Base-by-base conservation (phyloP, 2,113 vertebrate species). In the Hippolais icterina region DNA sequence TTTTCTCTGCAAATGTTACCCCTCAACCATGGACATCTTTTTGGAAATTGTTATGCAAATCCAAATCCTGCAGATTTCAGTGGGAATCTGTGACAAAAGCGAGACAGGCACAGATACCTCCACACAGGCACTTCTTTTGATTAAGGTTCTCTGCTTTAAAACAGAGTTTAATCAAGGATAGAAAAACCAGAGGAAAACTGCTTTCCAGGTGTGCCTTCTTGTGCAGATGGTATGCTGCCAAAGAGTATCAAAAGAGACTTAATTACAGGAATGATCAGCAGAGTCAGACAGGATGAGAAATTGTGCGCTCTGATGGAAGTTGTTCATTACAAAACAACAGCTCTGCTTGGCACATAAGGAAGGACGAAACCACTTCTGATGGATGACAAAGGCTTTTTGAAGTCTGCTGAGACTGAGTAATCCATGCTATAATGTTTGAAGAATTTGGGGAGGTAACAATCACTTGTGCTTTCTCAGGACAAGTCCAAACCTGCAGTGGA, bases 131-230 rank as follows among this genome's bases (percentile, higher is more conserved):
- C 41, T 94, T 93, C 87, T 86, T 93, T 89, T 97, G 88, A 94
- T 96, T 97, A 76, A 91, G 97, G 83, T 77, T 94, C 81, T 95
- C 49, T 84, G 76, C 84, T 96, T 93, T 97, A 94, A 96, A 96
- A 61, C 52, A 93, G 89, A 92, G 70, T 93, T 98, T 96, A 97
- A 95, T 97, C 94, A 97, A 97, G 96, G 94, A 92, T 80, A 96
- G 64, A 47, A 93, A 94, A 96, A 87, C 11, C 84, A 78, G 86
- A 95, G 89, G 63, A 92, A 95, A 97, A 74, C 41, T 4, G 20
- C 65, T 93, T 97, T 97, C 75, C 96, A 97, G 95, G 90, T 96
- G 92, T 94, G 86, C 87, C 65, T 95, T 91, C 92, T 95, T 96
- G 92, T 89, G 87, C 93, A 96, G 89, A 95, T 97, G 94, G 94